A percentile compares a stretch with the other conserved stretches of the same genome.
phyloP scores from a whole-genome alignment of 2,113 vertebrate species.

The Nothoprocta pentlandii region DNA sequence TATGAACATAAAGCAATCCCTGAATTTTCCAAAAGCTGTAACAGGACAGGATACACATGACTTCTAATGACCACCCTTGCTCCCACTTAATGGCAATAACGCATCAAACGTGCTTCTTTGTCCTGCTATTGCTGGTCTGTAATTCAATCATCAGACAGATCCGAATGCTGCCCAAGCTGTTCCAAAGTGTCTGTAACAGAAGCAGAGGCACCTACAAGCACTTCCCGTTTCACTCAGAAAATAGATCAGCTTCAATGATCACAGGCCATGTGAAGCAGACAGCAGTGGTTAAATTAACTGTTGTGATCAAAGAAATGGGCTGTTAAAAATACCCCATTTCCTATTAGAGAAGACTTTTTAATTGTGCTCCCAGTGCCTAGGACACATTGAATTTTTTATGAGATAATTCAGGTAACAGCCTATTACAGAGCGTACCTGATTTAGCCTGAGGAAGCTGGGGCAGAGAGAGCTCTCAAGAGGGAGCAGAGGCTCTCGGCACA shows the following conservation, averaged over 20 bases:
- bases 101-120: conserved; percentile 70
- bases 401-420: conserved; percentile 61
- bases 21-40: conserved; percentile 62
- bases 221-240: conserved; percentile 68
- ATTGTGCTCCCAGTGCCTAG: conserved; percentile 55
- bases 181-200: conserved; percentile 79
- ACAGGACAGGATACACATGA: conserved; percentile 58
- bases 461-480: not conserved
- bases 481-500: not conserved
- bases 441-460: not conserved
- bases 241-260: conserved; percentile 51
- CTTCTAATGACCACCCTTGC: conserved; percentile 70
- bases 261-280: conserved; percentile 44
- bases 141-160: conserved; percentile 76
- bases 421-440: conserved; percentile 41
- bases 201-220: conserved; percentile 39
- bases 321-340: conserved; percentile 56
- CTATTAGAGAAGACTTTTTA: conserved; percentile 46
- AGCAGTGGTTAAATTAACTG: conserved; percentile 60
- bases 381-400: conserved; percentile 34
- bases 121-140: conserved; percentile 71
- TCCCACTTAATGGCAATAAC: conserved; percentile 68
- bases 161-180: conserved; percentile 76
- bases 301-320: conserved; percentile 69
- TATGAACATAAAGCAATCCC: conserved; percentile 40